Conservation (phyloP, 2,113 vertebrate genomes). For the Oncorhynchus clarkii region DNA sequence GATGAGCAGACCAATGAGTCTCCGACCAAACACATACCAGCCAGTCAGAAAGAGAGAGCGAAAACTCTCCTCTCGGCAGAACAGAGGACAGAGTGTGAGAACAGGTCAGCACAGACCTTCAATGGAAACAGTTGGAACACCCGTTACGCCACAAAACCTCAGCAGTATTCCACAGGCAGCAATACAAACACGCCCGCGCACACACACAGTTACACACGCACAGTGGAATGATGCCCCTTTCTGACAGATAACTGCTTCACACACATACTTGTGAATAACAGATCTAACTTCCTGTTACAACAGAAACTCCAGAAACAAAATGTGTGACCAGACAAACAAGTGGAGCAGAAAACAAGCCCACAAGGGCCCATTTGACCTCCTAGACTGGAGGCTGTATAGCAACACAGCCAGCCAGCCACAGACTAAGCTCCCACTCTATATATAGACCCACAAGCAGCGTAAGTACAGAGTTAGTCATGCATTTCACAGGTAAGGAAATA, state of each 20-base stretch:
- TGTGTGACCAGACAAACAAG: conserved; percentile 26
- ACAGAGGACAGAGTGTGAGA: neutral
- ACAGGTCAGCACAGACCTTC: no score
- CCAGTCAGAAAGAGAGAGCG: conserved; percentile 38
- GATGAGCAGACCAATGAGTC: conserved; percentile 46
- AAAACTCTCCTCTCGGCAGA: conserved; percentile 39
- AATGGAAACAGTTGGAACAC: conserved; percentile 24
- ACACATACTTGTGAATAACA: conserved; percentile 55
- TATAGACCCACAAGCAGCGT: conserved; percentile 18
- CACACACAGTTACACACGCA: neutral
- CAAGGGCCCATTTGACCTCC: conserved; percentile 9
- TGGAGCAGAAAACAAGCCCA: neutral
- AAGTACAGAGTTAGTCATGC: neutral
- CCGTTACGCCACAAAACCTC: conserved; percentile 6
- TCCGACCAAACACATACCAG: conserved; percentile 18
- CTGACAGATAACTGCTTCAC: conserved; percentile 33
- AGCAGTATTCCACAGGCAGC: conserved; percentile 6
- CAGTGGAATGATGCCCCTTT: neutral
- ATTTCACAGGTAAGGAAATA: conserved; percentile 16
- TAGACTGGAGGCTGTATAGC: conserved; percentile 13
- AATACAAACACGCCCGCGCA: conserved; percentile 15
- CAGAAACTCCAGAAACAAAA: conserved; percentile 43
- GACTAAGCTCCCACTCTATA: conserved; percentile 10
- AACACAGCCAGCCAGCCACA: conserved; percentile 15
- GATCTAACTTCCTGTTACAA: conserved; percentile 67